Conservation (phyloP, 2,113 vertebrate species). For the Seriola quinqueradiata region DNA sequence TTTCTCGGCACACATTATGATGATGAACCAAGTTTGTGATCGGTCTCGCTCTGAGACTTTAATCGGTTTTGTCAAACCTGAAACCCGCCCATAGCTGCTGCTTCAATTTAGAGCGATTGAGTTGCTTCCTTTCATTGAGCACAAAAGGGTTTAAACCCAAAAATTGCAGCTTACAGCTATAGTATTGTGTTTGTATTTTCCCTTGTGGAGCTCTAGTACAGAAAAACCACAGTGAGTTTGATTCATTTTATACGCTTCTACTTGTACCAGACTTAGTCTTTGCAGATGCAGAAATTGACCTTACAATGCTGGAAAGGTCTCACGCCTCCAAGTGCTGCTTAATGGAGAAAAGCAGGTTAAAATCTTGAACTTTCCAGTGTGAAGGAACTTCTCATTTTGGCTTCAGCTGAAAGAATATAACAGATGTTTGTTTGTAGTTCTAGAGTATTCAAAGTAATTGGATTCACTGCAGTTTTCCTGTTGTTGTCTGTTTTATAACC, state of each 20-base stretch:
- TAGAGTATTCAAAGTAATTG: not conserved
- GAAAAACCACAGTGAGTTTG: not conserved
- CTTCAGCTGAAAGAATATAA: not conserved
- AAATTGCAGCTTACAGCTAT: too few species aligned
- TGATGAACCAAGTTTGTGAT: too few species aligned
- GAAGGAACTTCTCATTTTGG: not conserved
- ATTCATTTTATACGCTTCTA: not conserved
- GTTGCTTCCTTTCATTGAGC: too few species aligned
- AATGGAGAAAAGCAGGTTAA: constrained; percentile 1
- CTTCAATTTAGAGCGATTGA: too few species aligned
- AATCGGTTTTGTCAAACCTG: too few species aligned
- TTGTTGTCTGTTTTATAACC: constrained; percentile 4
- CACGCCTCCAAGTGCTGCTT: not conserved
- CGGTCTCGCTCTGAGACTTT: too few species aligned
- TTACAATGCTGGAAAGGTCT: not conserved
- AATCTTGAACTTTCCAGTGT: not conserved
- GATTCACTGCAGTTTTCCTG: not conserved
- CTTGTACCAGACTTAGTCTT: not conserved
- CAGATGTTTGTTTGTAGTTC: not conserved
- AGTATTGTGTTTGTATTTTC: not conserved
- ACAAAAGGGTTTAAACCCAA: too few species aligned
- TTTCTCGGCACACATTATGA: too few species aligned
- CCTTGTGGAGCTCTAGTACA: not conserved
- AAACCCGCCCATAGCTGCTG: too few species aligned
- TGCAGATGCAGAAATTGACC: constrained; percentile 5